Evolutionary conservation across 2,113 vertebrate genomes (phyloP).

Genomic region (Vireo altiloquus): DNA sequence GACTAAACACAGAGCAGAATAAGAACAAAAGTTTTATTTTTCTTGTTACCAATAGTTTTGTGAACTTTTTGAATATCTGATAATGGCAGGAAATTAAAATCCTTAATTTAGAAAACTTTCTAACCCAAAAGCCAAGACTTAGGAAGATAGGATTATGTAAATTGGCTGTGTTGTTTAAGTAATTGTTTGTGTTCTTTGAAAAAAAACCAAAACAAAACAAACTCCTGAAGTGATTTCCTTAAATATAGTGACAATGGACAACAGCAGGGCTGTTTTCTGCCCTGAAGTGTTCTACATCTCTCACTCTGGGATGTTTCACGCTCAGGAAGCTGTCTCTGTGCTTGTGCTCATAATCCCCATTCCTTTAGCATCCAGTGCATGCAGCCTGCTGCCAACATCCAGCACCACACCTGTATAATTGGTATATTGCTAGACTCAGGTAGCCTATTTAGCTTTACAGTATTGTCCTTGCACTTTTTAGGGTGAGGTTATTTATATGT

Average conservation of each 20-base stretch:
- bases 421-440: neutral
- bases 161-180: neutral
- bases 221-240: neutral
- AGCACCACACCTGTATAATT: neutral
- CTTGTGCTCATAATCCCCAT: fast-evolving
- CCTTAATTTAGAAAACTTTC: neutral
- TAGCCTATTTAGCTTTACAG: neutral
- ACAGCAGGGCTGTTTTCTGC: neutral
- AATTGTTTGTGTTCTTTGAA: neutral
- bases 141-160: neutral
- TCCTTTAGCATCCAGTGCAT: neutral
- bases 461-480: neutral
- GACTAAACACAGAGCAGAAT: neutral
- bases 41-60: neutral
- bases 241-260: neutral
- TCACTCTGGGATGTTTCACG: fast-evolving
- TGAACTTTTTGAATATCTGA: neutral
- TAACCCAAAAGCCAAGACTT: neutral
- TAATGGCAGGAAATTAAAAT: neutral
- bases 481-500: neutral
- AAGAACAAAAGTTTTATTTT: neutral
- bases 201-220: no score
- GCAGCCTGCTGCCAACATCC: neutral
- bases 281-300: neutral
- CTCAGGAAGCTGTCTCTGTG: neutral